A percentile compares a stretch with the other conserved stretches of the same genome.
phyloP scores from a whole-genome alignment of 2,797 vertebrate species.

The Acanthopagrus latus region DNA sequence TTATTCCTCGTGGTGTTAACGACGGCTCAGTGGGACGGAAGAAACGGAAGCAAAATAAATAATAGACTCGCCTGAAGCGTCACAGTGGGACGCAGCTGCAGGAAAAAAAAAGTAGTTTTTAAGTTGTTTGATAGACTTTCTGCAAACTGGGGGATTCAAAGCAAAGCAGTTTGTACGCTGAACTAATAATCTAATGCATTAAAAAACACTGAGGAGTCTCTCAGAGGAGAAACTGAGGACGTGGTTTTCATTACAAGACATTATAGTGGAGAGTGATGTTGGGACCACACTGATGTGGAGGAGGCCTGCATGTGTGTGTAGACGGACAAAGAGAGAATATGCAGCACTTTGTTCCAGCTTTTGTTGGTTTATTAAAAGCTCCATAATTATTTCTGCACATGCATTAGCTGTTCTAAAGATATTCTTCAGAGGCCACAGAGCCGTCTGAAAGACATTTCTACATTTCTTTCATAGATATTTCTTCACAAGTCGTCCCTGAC shows the following conservation, averaged over 20 bases:
- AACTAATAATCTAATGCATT: not conserved
- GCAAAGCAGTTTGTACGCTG: not conserved
- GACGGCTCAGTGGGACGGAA: not conserved
- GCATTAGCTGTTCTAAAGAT: too few species aligned
- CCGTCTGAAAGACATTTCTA: too few species aligned
- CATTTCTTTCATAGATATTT: too few species aligned
- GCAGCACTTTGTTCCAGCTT: too few species aligned
- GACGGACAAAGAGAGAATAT: too few species aligned
- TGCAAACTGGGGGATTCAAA: not conserved
- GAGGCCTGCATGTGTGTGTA: too few species aligned
- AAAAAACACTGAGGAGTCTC: not conserved
- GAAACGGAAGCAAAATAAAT: conserved; percentile 1
- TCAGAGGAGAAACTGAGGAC: not conserved
- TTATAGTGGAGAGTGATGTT: not conserved
- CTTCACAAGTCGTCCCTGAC: too few species aligned
- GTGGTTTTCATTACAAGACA: not conserved
- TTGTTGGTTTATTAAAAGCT: too few species aligned
- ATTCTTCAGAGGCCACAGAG: too few species aligned
- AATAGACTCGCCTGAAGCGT: not conserved
- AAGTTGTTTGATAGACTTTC: not conserved
- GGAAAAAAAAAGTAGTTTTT: not conserved
- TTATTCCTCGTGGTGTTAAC: not conserved
- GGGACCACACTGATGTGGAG: too few species aligned
- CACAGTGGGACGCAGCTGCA: not conserved
- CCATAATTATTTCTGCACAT: too few species aligned